A percentile compares a stretch with the other conserved stretches of the same genome.
Conservation (phyloP, 64 coral and sea anemone species). For the Trachythela sp. region DNA sequence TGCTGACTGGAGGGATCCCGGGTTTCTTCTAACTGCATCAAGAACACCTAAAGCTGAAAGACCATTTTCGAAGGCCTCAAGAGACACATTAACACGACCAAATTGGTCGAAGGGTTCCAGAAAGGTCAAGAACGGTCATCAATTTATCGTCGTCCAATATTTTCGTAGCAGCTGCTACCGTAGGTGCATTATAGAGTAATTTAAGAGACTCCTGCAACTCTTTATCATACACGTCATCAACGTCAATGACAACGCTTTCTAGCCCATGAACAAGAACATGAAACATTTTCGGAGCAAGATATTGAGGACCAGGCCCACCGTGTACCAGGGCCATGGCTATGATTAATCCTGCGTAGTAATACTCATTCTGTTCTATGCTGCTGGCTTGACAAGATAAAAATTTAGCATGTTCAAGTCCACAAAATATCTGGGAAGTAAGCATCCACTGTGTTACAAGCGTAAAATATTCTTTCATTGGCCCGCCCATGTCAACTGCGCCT, state of each 20-base stretch:
- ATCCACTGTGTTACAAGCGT: constrained; percentile 33
- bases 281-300: neutral
- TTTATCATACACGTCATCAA: constrained; percentile 50
- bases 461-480: constrained; percentile 46
- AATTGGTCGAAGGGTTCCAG: constrained; percentile 14
- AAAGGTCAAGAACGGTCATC: constrained; percentile 24
- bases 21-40: constrained; percentile 23
- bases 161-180: neutral
- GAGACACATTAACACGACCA: neutral
- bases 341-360: constrained; percentile 34
- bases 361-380: constrained; percentile 14
- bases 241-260: neutral
- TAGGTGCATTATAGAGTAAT: neutral
- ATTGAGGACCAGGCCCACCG: constrained; percentile 25
- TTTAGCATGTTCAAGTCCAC: constrained; percentile 20
- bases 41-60: constrained; percentile 41
- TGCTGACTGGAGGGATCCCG: constrained; percentile 48
- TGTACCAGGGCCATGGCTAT: constrained; percentile 42
- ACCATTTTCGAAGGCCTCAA: neutral
- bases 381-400: constrained; percentile 34
- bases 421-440: constrained; percentile 37
- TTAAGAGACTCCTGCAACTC: constrained; percentile 5
- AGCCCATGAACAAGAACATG: constrained; percentile 9
- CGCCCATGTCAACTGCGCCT: constrained; percentile 55
- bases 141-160: neutral